A percentile compares a stretch with the other conserved stretches of the same genome.
These are phyloP conservation scores for Elephas maximus DNA, from an alignment of 2,113 vertebrate species.

Conservation along the genomic window DNA sequence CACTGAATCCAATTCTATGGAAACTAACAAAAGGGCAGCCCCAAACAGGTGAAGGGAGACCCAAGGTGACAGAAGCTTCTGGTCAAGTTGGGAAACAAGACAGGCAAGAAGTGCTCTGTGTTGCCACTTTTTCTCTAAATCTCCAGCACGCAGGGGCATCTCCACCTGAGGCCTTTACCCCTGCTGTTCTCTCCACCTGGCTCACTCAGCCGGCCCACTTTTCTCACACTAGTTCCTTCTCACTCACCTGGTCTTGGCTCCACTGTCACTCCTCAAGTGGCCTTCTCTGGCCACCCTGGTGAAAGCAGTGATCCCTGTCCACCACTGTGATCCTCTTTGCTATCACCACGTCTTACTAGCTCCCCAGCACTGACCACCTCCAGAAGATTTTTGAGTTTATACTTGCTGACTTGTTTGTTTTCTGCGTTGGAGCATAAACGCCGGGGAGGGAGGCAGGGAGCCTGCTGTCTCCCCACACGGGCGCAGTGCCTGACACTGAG, in stretches of 20 bases:
- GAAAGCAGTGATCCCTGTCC: not conserved
- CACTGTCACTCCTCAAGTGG: not conserved
- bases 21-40: not conserved
- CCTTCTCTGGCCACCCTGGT: not conserved
- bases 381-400: not conserved
- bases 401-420: not conserved
- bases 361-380: not conserved
- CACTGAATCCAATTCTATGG: not conserved
- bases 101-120: not conserved
- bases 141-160: rapidly evolving
- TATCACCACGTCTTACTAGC: not conserved
- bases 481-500: not conserved
- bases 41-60: not conserved
- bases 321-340: not conserved
- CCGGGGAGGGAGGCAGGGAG: no score
- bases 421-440: not conserved
- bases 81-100: not conserved
- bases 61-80: not conserved
- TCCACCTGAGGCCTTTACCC: not conserved
- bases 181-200: not conserved
- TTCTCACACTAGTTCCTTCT: not conserved
- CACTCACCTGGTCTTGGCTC: not conserved
- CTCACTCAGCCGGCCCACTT: not conserved
- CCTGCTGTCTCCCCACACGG: not conserved
- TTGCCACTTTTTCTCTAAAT: not conserved